phyloP scores from a whole-genome alignment of 2,113 vertebrate genomes.

The Cavia aperea region DNA sequence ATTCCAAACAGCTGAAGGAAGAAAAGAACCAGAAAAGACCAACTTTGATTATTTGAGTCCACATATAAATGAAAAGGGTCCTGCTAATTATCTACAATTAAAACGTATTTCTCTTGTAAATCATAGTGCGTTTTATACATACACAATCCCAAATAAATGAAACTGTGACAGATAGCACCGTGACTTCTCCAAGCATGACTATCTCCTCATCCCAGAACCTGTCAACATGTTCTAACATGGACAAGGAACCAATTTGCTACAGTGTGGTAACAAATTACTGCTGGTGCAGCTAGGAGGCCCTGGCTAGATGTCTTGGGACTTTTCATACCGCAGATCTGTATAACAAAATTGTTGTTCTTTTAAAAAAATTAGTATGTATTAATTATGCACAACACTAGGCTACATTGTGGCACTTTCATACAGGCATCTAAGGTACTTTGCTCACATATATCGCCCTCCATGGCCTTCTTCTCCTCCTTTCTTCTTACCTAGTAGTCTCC shows the following conservation, averaged over 20 bases:
- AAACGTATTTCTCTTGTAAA: not conserved
- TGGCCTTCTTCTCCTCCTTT: not conserved
- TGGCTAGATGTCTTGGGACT: not conserved
- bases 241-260: not conserved
- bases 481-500: not conserved
- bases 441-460: not conserved
- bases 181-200: not conserved
- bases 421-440: not conserved
- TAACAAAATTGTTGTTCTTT: not conserved
- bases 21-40: not conserved
- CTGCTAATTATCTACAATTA: not conserved
- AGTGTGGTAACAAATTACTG: not conserved
- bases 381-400: not conserved
- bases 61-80: not conserved
- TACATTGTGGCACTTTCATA: not conserved
- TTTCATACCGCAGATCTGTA: accelerated
- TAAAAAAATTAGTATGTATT: not conserved
- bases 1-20: constrained; percentile 21
- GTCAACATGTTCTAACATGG: not conserved
- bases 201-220: not conserved
- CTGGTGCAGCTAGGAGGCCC: not conserved
- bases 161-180: not conserved
- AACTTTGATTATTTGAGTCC: not conserved
- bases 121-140: not conserved
- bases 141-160: not conserved